Conservation (phyloP, 2,113 vertebrate genomes). For the Genyomyrus donnyi region DNA sequence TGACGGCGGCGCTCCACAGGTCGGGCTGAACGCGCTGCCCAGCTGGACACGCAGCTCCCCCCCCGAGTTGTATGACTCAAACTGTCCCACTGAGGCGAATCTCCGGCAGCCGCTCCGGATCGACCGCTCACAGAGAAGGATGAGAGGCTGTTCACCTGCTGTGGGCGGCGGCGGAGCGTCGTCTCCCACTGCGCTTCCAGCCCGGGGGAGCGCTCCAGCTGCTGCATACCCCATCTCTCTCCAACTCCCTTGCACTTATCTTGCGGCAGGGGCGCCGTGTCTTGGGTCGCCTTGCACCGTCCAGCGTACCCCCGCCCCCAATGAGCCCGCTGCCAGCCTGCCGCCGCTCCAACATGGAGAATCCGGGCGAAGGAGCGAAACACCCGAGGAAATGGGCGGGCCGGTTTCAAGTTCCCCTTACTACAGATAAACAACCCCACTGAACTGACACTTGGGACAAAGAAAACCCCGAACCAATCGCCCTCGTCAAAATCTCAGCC, state of each 20-base stretch:
- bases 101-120: not conserved
- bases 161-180: not conserved
- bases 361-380: constrained; percentile 73
- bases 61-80: not conserved
- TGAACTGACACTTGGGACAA: constrained; percentile 28
- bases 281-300: constrained; percentile 39
- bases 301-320: constrained; percentile 43
- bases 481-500: not conserved
- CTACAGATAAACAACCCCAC: constrained; percentile 84
- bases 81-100: not conserved
- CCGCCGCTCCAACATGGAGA: constrained; percentile 86
- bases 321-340: constrained; percentile 60
- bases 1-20: not conserved
- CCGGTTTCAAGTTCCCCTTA: constrained; percentile 84
- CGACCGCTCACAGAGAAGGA: not conserved
- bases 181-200: not conserved
- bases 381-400: constrained; percentile 83
- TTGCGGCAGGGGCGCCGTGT: constrained; percentile 45
- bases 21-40: not conserved
- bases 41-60: not conserved
- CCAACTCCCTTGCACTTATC: constrained; percentile 19
- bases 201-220: not conserved
- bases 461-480: constrained; percentile 14
- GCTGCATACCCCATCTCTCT: not conserved
- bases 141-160: not conserved